Percentiles rank a stretch among this genome's conserved stretches.
phyloP scores from a whole-genome alignment of 2,888 invertebrate species.

The Cheilosia scutellata region DNA sequence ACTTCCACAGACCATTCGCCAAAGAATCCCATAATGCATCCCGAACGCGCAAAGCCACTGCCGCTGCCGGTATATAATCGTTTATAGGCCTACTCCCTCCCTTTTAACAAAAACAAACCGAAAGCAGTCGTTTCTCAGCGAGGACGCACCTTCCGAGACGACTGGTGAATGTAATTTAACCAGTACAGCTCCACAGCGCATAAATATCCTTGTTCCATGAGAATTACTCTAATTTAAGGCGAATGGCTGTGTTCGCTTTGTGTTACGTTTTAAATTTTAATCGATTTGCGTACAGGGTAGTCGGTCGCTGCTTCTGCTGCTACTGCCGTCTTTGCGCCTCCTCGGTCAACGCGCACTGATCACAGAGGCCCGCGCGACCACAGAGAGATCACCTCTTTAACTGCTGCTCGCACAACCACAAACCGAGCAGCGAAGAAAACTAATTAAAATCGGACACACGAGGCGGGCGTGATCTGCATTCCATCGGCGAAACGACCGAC shows the following conservation, averaged over 20 bases:
- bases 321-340: constrained; percentile 23
- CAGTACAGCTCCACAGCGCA: constrained; percentile 72
- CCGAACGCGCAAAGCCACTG: constrained; percentile 36
- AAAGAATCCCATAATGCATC: constrained; percentile 61
- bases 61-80: constrained; percentile 55
- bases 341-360: constrained; percentile 28
- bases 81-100: constrained; percentile 51
- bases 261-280: constrained; percentile 81
- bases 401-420: constrained; percentile 55
- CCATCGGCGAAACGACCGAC: constrained; percentile 64
- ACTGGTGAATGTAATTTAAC: constrained; percentile 56
- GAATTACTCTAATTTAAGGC: constrained; percentile 84
- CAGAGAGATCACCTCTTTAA: constrained; percentile 46
- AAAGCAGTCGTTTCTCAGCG: constrained; percentile 34
- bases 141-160: neutral
- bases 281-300: constrained; percentile 83
- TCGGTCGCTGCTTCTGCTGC: neutral
- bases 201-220: constrained; percentile 79
- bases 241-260: constrained; percentile 80
- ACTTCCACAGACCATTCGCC: constrained; percentile 13
- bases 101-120: neutral
- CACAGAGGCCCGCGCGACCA: constrained; percentile 43
- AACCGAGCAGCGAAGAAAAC: constrained; percentile 60
- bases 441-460: constrained; percentile 75
- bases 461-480: constrained; percentile 76